Evolutionary conservation across 2,797 vertebrate species (phyloP), one percentile per base, ranked within the genome.

Genomic region (Onychomys arenicola): DNA sequence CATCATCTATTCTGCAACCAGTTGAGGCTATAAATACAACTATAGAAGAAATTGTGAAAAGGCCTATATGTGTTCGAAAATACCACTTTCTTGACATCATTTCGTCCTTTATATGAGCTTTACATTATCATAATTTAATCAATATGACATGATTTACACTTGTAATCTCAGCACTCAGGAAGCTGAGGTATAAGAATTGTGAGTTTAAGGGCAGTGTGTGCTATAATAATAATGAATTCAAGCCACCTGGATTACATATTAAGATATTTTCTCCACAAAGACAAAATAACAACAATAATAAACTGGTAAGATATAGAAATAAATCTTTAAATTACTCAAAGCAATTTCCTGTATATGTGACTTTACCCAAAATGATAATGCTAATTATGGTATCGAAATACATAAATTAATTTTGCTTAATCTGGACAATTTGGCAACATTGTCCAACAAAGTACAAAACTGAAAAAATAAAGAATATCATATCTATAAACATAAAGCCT

Each of bases 21-120:
- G 95, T 90, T 63, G 90, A 96, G 88, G 52, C 6, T 92, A 83
- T 93, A 61, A 88, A 29, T 83, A 76, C 6, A 49, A 1, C 57
- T 89, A 16, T 27, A 52, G 27, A 90, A 77, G 4, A 7, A 57
- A 49, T 71, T 87, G 2, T 84, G 34, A n/a, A 77, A 94, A 86
- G 90, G 6, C 9, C 7, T 76, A 91, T 63, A 34, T 40, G 2
- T 71, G 8, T 34, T 11, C 25, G 57, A 81, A 40, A 75, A 8
- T 57, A 83, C 59, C 37, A 76, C 9, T 73, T 91, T 95, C 80
- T 19, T 82, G 19, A 7, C 27, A 93, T 55, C 5, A 61, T 46
- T 82, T 85, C 17, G 69, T 96, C n/a, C 2, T 83, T 92, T 49
- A 1, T 49, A 13, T 67, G 29, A 16, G 85, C 27, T 87, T 69